Base-by-base conservation (phyloP, 2,888 invertebrate genomes). In the Troides aeacus region DNA sequence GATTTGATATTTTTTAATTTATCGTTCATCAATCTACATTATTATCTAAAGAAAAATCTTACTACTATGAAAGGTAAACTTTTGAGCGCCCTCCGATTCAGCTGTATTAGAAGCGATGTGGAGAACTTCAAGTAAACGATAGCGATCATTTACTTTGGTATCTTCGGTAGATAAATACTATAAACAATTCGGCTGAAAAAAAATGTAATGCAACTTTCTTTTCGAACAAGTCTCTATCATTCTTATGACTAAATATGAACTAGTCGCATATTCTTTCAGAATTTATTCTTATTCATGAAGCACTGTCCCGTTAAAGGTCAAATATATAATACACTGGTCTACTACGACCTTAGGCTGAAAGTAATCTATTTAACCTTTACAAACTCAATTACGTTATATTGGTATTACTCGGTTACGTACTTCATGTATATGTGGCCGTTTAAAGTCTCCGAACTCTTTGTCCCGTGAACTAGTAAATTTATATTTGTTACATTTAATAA, bases 321-420 rank as follows among this genome's bases (percentile, higher is more conserved):
- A 50, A 12, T 15, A 50, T 50, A 50, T 50, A 17, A 50, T 15
- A 50, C 15, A 50, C 18, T 50, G 2, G 50, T 17, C 10, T 50
- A 42, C 10, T 50, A 42, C 72, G 80, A 73, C 78, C 81, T 79
- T 81, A 77, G 73, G 73, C 73, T 71, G 78, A 78, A 79, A 80
- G 76, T 72, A 72, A 76, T 76, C 73, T 62, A 74, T 76, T 74
- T 74, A 75, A 78, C 79, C 76, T 78, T 75, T 73, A 72, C 71
- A 71, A 76, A 78, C 76, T 74, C 74, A 75, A 77, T 78, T 76
- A 74, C 64, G 69, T 65, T 72, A 70, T 70, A 71, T 68, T 66
- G 68, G 66, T 68, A 69, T 72, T 60, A 70, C 61, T 66, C 50
- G 46, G 62, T 50, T 46, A 53, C 61, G 23, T 62, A 5, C n/a